Evolutionary conservation across 2,888 invertebrate genomes (phyloP), one percentile per base, ranked within the genome.

Genomic region (Lasioglossum villosulum): DNA sequence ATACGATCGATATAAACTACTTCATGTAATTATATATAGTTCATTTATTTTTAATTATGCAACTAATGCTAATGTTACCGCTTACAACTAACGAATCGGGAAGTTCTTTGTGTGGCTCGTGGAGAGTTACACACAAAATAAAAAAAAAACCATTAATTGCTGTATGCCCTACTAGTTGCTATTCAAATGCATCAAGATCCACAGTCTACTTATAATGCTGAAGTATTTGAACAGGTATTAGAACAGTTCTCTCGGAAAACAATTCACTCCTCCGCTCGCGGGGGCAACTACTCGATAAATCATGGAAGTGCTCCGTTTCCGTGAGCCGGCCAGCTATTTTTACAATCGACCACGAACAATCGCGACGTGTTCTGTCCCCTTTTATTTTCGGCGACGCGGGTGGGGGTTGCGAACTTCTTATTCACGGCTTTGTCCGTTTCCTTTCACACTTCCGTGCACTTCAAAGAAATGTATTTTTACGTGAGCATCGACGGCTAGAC

Each of bases 401-500:
- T 10, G 4, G 34, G 39, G 63, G 19, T 39, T 19, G 30, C 27
- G 68, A 37, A 66, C 63, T 27, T 70, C 48, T 59, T 76, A 45
- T 45, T 63, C 82, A 6, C 75, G 73, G 19, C 78, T 77, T 79
- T 79, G 82, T 77, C 59, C 83, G 72, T 56, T 80, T 45, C 83
- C 83, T 87, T 78, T 80, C 87, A 75, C 77, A 66, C 82, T 86
- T 86, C 59, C 77, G 74, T 39, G 86, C 71, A 5, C 74, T 70
- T 78, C 86, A 78, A 75, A 72, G 80, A 83, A 78, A 80, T 75
- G 79, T 87, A 87, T 87, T 86, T 86, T 86, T 70, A 73, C 83
- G 34, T 76, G 52, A 39, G 34, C 72, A 66, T 71, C 63, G 63
- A 37, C 59, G n/a, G 5, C 42, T 12, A 42, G 4, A 19, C 37